Percentiles rank a stretch among this genome's conserved stretches.
These are phyloP conservation scores for Sciurus vulgaris DNA, from an alignment of 2,797 vertebrate species.

Conservation along the genomic window DNA sequence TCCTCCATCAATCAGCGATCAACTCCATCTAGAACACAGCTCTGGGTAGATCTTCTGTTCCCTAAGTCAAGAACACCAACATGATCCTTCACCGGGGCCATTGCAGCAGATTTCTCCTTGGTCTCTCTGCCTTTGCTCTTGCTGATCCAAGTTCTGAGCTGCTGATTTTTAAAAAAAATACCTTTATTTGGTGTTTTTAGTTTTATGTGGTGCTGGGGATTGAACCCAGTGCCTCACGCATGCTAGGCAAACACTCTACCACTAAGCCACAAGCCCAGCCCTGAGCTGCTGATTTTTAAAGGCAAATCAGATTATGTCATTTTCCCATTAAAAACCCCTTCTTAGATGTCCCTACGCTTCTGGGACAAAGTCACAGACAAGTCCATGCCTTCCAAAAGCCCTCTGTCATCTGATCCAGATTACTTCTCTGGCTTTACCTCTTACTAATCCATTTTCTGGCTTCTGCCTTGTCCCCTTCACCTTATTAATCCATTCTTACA, in stretches of 20 bases:
- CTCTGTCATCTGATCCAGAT: background rate
- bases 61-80: background rate
- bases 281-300: background rate
- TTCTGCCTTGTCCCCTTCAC: background rate
- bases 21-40: background rate
- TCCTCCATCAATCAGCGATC: background rate
- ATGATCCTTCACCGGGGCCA: background rate
- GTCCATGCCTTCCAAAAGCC: background rate
- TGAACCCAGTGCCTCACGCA: too few relatives aligned
- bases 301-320: background rate
- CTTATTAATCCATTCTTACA: background rate
- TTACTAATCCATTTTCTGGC: background rate
- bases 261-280: too few relatives aligned
- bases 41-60: background rate
- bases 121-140: background rate
- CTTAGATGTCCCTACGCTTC: background rate
- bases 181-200: too few relatives aligned
- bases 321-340: conserved; percentile 34
- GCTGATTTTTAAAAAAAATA: background rate
- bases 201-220: too few relatives aligned
- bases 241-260: too few relatives aligned
- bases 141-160: background rate
- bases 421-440: background rate
- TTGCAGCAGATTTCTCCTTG: background rate
- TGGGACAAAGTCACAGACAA: background rate